Base-by-base conservation (phyloP, 1,140 invertebrate genomes). In the Cherax destructor region DNA sequence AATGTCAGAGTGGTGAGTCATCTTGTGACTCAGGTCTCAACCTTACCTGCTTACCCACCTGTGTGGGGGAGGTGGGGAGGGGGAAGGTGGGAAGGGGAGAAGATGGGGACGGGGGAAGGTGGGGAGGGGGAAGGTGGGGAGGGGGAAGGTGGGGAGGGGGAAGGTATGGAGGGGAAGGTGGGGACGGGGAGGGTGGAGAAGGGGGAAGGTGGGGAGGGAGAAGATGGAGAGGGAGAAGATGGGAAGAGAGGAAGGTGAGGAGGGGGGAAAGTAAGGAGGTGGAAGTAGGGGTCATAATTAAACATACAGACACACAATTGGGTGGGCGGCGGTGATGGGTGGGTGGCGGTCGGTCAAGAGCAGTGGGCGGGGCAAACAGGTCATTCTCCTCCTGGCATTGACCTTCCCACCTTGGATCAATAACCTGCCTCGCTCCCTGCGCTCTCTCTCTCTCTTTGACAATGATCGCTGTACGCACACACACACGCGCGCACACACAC, bases 381-480 rank as follows among this genome's bases (percentile, higher is more conserved):
- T 86, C 85, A 86, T 86, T 86, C 74, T 77, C 74, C 85, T 86
- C n/a, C 52, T 86, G 85, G 74, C 85, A 86, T 86, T 86, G 85
- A 86, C 85, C 85, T 86, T 86, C 85, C 16, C 74, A 52, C 85
- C 74, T 47, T 47, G 52, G 85, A 86, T 86, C 85, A 86, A 86
- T 86, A 74, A n/a, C 69, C n/a, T 21, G 69, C 69, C n/a, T 74
- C 69, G 69, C 69, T 30, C n/a, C 16, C 65, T 6, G 18, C 13
- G 30, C 30, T 41, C 81, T 18, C 81, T 52, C 52, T 79, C 9
- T 21, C 59, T 65, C 59, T 41, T 41, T 10, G 30, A 41, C 30
- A 41, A 41, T 41, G 30, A 41, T 41, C 30, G 30, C 30, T 41
- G 30, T 41, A 41, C 30, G 30, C 30, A 41, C 30, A 2, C 30